These are phyloP conservation scores for Erpobdella octoculata DNA, from an alignment of 2,888 invertebrate species.

Conservation along the genomic window DNA sequence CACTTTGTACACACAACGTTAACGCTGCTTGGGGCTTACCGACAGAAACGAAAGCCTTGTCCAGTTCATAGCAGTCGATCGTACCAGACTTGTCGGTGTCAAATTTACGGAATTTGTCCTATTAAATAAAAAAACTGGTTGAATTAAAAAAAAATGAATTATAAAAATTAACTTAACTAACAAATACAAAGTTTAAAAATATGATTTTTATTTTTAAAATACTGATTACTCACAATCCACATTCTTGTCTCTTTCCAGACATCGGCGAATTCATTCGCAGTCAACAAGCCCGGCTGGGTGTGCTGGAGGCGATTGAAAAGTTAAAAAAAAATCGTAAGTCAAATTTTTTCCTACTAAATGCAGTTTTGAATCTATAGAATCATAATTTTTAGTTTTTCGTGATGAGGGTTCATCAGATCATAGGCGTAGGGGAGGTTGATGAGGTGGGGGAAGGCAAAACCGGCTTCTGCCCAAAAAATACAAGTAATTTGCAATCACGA, in stretches of 20 bases:
- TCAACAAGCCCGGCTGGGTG: not conserved
- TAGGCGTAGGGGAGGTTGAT: too few species aligned
- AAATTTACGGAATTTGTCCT: conserved; percentile 17
- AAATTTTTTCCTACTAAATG: too few species aligned
- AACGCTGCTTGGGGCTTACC: conserved; percentile 20
- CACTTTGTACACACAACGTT: not conserved
- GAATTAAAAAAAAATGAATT: not conserved
- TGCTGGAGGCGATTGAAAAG: not conserved
- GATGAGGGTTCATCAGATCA: too few species aligned
- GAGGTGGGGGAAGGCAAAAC: too few species aligned
- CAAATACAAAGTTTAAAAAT: not conserved
- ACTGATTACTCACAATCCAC: not conserved
- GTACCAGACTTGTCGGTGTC: conserved; percentile 25
- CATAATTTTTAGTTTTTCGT: too few species aligned
- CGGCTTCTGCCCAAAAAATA: too few species aligned
- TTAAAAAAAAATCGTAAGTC: not conserved
- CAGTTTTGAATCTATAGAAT: too few species aligned
- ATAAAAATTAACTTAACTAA: not conserved
- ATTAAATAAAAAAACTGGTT: not conserved
- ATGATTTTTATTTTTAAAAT: not conserved
- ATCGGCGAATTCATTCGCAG: not conserved
- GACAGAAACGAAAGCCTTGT: conserved; percentile 9
- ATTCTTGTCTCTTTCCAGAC: not conserved
- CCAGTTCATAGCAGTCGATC: conserved; percentile 15
- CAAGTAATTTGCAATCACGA: too few species aligned